phyloP scores from a whole-genome alignment of 1,140 invertebrate genomes.

The Brachionus calyciflorus region DNA sequence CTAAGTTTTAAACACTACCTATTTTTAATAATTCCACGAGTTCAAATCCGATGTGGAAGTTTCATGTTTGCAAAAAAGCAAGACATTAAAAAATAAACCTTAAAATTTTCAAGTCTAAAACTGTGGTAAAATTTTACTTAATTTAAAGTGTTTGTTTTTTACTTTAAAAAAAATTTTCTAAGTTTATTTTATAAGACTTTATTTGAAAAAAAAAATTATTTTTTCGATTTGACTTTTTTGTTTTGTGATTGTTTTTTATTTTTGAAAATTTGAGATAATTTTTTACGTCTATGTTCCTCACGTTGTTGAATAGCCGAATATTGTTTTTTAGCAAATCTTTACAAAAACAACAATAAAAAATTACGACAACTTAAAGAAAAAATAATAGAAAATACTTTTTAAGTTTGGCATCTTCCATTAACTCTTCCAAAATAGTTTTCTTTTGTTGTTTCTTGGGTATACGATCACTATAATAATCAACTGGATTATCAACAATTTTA shows the following conservation, averaged over 20 bases:
- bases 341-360: background rate
- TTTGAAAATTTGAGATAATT: slow-evolving; percentile 31
- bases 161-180: no score
- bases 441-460: slow-evolving; percentile 82
- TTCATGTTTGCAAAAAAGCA: no score
- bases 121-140: no score
- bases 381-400: slow-evolving; percentile 66
- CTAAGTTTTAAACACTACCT: no score
- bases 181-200: no score
- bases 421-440: slow-evolving; percentile 82
- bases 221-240: background rate
- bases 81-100: background rate
- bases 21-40: no score
- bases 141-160: no score
- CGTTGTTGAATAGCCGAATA: slow-evolving; percentile 30
- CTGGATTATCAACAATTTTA: slow-evolving; percentile 62
- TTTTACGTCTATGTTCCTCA: slow-evolving; percentile 43
- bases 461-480: slow-evolving; percentile 67
- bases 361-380: background rate
- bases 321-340: slow-evolving; percentile 38
- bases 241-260: slow-evolving; percentile 39
- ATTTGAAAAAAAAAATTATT: slow-evolving; percentile 16
- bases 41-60: no score
- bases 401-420: slow-evolving; percentile 81
- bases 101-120: background rate